Evolutionary conservation across 1,140 invertebrate species (phyloP), one percentile per base, ranked within the genome.

Genomic region (Meteorus sp.): DNA sequence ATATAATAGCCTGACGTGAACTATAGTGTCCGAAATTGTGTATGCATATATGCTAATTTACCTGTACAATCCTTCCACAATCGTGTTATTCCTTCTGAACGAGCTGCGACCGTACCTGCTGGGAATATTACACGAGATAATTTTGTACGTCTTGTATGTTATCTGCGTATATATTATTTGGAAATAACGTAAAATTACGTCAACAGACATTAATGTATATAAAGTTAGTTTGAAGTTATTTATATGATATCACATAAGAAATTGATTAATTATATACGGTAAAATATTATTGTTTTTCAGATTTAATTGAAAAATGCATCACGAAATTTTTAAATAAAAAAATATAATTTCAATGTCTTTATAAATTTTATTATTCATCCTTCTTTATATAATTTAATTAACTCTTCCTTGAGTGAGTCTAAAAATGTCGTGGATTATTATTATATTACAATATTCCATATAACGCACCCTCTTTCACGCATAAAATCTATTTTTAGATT

Each of bases 401-500:
- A 33, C 29, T 6, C n/a, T n/a, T n/a, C n/a, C n/a, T n/a, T 33
- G 29, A 11, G 29, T 33, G 29, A 33, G 29, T 7, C 6, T 7
- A 33, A 33, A 33, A 33, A 33, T 7, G 11, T 11, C 11, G 6
- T n/a, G n/a, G n/a, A 33, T 33, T 33, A 11, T 11, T 7, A 33
- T 6, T 33, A 33, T 7, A 11, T 33, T 7, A 7, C 6, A 33
- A 7, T 33, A 7, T 33, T 33, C 29, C 29, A 6, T 11, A 11
- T 11, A 11, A 33, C 15, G 35, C 13, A 39, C 3, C 8, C 13
- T 39, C 11, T 4, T 39, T 39, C 8, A 39, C 35, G 35, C 35
- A 15, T 39, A 39, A 39, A 39, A 39, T 39, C 35, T 13, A 39
- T 15, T 39, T 39, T 39, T 39, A 39, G 35, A 39, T 39, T 13